These are phyloP conservation scores for Cheilosia variabilis DNA, from an alignment of 2,888 invertebrate genomes.

Conservation along the genomic window DNA sequence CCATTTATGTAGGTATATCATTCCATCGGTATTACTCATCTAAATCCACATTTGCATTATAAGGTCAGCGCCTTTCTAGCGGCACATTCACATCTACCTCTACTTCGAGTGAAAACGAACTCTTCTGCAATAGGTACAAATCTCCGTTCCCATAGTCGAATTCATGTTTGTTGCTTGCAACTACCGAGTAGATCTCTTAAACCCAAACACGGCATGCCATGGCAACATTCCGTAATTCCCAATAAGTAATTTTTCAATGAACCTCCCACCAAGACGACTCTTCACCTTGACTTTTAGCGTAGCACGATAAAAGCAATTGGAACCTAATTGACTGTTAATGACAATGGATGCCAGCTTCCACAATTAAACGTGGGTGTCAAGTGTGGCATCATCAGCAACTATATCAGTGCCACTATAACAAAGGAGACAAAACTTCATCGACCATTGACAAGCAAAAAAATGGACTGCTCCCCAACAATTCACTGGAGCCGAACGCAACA, in stretches of 20 bases:
- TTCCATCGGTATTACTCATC: too few species aligned
- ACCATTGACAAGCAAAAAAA: constrained; percentile 8
- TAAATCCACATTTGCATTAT: too few species aligned
- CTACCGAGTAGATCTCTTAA: neutral
- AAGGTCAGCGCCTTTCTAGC: too few species aligned
- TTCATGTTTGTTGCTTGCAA: too few species aligned
- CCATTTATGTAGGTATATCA: too few species aligned
- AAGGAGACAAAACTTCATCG: constrained; percentile 28
- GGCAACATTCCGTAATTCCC: constrained; percentile 23
- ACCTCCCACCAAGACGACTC: constrained; percentile 65
- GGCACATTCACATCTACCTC: too few species aligned
- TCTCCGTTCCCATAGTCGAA: too few species aligned
- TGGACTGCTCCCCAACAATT: constrained; percentile 20
- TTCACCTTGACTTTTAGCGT: constrained; percentile 68
- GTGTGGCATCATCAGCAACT: constrained; percentile 53
- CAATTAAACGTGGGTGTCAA: constrained; percentile 49
- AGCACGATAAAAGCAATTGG: constrained; percentile 61
- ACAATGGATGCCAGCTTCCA: constrained; percentile 45
- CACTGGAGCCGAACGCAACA: constrained; percentile 55
- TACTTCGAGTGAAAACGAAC: too few species aligned
- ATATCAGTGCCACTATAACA: constrained; percentile 39
- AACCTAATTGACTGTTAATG: constrained; percentile 65
- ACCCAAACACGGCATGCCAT: constrained; percentile 13
- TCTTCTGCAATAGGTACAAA: too few species aligned
- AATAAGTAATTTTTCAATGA: constrained; percentile 41